Evolutionary conservation across 2,113 vertebrate species (phyloP).

Genomic region (Hepsetus odoe): DNA sequence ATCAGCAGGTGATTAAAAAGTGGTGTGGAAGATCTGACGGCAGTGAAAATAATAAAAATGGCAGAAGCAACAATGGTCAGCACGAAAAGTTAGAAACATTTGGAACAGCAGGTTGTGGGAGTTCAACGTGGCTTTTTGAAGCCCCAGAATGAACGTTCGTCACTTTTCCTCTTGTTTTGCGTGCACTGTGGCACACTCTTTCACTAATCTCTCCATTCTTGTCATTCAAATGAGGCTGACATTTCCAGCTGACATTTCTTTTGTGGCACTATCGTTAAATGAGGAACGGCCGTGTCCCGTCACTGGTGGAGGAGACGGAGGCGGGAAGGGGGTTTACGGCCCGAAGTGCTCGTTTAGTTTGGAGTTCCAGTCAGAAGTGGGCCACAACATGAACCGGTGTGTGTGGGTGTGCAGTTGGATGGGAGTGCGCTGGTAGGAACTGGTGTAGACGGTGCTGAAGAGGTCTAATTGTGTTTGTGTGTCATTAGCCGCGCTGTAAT

Average conservation of each 20-base stretch:
- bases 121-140: not conserved
- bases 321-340: not conserved
- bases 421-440: constrained; percentile 11
- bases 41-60: too few relatives aligned
- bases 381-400: constrained; percentile 29
- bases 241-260: constrained; percentile 76
- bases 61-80: too few relatives aligned
- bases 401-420: constrained; percentile 31
- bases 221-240: constrained; percentile 72
- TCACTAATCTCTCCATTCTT: constrained; percentile 64
- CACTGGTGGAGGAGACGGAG: constrained; percentile 66
- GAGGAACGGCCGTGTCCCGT: constrained; percentile 61
- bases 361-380: not conserved
- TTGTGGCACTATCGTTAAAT: constrained; percentile 62
- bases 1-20: too few relatives aligned
- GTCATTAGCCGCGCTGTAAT: constrained; percentile 33
- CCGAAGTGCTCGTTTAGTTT: not conserved
- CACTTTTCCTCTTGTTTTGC: not conserved
- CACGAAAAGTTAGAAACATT: too few relatives aligned
- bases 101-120: not conserved
- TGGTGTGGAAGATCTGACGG: too few relatives aligned
- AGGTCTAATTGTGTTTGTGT: constrained; percentile 42
- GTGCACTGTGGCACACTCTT: constrained; percentile 25
- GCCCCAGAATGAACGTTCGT: constrained; percentile 1
- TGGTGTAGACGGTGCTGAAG: constrained; percentile 13